These are phyloP conservation scores for Stenoptilia bipunctidactyla DNA, from an alignment of 2,888 invertebrate genomes.

Conservation along the genomic window DNA sequence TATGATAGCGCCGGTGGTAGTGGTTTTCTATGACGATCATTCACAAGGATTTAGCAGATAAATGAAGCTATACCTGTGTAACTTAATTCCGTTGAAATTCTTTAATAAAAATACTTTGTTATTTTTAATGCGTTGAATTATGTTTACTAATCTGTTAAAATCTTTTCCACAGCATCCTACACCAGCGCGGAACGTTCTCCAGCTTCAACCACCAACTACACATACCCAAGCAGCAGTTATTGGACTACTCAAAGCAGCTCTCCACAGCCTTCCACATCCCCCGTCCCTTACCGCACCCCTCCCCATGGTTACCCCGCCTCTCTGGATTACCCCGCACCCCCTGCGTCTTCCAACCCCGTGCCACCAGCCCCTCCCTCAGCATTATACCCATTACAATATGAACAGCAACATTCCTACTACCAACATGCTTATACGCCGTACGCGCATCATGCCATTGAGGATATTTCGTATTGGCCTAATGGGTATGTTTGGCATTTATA, in stretches of 20 bases:
- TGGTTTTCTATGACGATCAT: too few relatives aligned
- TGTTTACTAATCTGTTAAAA: background rate
- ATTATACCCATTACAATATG: constrained; percentile 56
- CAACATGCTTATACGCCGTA: constrained; percentile 63
- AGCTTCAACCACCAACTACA: constrained; percentile 44
- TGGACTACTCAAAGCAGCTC: constrained; percentile 48
- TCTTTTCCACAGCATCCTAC: constrained; percentile 42
- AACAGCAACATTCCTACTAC: constrained; percentile 59
- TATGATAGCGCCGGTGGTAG: too few relatives aligned
- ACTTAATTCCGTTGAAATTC: too few relatives aligned
- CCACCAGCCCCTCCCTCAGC: constrained; percentile 44
- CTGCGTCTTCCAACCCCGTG: constrained; percentile 24
- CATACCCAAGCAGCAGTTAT: constrained; percentile 53
- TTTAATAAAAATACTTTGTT: too few relatives aligned
- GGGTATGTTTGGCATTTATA: constrained; percentile 41
- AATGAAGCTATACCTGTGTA: too few relatives aligned
- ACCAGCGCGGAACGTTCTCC: constrained; percentile 45
- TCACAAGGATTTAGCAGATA: too few relatives aligned
- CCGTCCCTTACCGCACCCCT: constrained; percentile 55
- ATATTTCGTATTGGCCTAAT: constrained; percentile 63
- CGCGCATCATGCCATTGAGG: constrained; percentile 60
- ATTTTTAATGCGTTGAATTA: too few relatives aligned
- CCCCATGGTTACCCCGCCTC: constrained; percentile 59
- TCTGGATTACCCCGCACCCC: constrained; percentile 47
- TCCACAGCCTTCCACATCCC: constrained; percentile 51